Base-by-base conservation (phyloP, 2,113 vertebrate genomes). In the Polyodon spathula region DNA sequence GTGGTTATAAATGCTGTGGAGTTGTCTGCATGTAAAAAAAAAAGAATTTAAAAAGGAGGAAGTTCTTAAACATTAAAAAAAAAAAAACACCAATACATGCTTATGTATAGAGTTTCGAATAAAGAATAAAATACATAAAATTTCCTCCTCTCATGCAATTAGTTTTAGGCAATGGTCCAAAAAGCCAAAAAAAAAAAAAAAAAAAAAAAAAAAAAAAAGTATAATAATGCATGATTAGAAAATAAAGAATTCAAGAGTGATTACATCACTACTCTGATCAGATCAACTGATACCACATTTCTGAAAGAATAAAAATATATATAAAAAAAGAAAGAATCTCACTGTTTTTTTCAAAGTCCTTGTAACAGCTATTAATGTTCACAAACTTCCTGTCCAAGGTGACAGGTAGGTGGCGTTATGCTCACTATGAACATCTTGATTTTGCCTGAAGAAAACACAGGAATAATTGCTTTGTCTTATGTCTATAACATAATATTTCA, bases 281-380 rank as follows among this genome's bases (percentile, higher is more conserved):
- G 81, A 61, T 86, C 85, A 88, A 88, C 81, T 83, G 82, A 86
- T 78, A 64, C 71, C 78, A 70, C 72, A 72, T 65, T 84, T 82
- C 76, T 71, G 69, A 71, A 71, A 71, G 15, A 79, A 56, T 65
- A 61, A 72, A 42, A 68, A 58, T 38, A 75, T 58, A 63, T 68
- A 69, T 69, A 73, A 63, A 68, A 63, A 74, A 81, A 70, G 73
- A 27, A 66, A 58, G 56, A 69, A 63, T 44, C 59, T 65, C 59
- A 63, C 59, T 53, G 68, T 63, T 17, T 48, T 51, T 53, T 50
- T 40, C 46, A 64, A 70, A 63, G 40, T 43, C 15, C 55, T 48
- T 17, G 12, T 37, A 37, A 54, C 40, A 60, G 63, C 37, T 10
- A n/a, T 46, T 52, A 63, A 41, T 64, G 58, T 68, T 52, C n/a